Base-by-base conservation (phyloP, 2,797 vertebrate species). In the Poecilia gillii region DNA sequence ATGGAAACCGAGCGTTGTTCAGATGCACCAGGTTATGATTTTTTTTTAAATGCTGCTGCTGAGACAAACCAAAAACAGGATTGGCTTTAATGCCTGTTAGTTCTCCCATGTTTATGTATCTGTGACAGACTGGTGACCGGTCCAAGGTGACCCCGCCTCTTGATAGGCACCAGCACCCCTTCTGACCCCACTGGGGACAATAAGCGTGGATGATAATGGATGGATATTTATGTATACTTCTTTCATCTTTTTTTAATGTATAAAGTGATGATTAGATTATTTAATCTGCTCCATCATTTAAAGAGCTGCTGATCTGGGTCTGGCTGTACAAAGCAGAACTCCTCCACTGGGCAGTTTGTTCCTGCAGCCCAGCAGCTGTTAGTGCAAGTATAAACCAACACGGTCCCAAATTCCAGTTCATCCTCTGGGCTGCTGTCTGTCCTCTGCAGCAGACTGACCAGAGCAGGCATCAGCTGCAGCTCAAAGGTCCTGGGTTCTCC, bases 241-340 rank as follows among this genome's bases (percentile, higher is more conserved):
- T 53, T 53, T 53, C 23, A 23, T 53, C 1, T 8, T 25, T 53
- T 53, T 53, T 25, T 53, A 23, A 53, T 53, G 8, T 25, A 25
- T 25, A 25, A 53, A 25, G 23, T 0, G 6, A 23, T 51, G 49
- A 51, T 51, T 51, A 23, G 20, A 51, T 23, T 6, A 23, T 28
- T 28, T 7, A 13, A 57, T 12, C 31, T 57, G 31, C 9, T 6
- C 0, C 0, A 4, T 96, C 95, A 98, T 85, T 96, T 96, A 89
- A 98, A 98, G 33, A 98, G 92, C 84, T 91, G 86, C 88, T 98
- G 97, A 93, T 99, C 98, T 0, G 98, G 98, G 79, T 99, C 98
- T 1, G 94, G 91, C 89, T 99, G 97, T 62, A 97, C 88, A 39
- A 96, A 89, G 88, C 96, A 79, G 89, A 96, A 96, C 94, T 99